Base-by-base conservation (phyloP, 2,888 invertebrate genomes). In the Anoncus sp. region DNA sequence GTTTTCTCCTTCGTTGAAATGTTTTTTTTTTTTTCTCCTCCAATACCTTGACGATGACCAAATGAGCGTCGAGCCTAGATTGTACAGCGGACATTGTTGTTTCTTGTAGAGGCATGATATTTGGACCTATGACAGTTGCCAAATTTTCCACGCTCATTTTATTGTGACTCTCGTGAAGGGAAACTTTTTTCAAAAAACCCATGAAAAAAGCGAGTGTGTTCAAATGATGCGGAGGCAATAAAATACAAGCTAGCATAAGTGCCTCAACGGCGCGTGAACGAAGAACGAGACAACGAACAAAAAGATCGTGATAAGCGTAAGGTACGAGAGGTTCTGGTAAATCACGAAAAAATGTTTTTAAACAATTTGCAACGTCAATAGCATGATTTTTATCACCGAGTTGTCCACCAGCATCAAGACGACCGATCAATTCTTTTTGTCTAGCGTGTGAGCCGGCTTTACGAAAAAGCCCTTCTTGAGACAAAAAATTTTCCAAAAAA, bases 311-410 rank as follows among this genome's bases (percentile, higher is more conserved):
- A 79, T 95, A 95, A 0, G 90, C 88, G 79, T 90, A 92, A 0
- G 95, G 97, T 91, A 98, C 95, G 20, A 98, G 91, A 0, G 98
- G 97, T 85, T 97, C 97, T 0, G 97, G 97, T 66, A 98, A 92
- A 89, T 96, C 95, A 75, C 98, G 93, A 79, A 98, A 94, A 90
- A 97, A 98, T 59, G 95, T 94, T 90, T 98, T 98, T 24, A 98
- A 92, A 35, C 97, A 94, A 88, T 95, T 96, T 1, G 97, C 97
- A 16, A 97, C 95, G 91, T 98, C 98, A 83, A 97, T 94, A 0
- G 96, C 96, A 87, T 96, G 94, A 88, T 96, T 95, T 3, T 94
- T 94, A 63, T 94, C 94, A 16, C 94, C 94, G 62, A 97, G 92
- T 66, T 92, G 92, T 63, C 94, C 94, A 7, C 96, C 96, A 55